A percentile compares a stretch with the other conserved stretches of the same genome.
Evolutionary conservation across 1,140 invertebrate genomes (phyloP).

Genomic region (Drosophila truncata): DNA sequence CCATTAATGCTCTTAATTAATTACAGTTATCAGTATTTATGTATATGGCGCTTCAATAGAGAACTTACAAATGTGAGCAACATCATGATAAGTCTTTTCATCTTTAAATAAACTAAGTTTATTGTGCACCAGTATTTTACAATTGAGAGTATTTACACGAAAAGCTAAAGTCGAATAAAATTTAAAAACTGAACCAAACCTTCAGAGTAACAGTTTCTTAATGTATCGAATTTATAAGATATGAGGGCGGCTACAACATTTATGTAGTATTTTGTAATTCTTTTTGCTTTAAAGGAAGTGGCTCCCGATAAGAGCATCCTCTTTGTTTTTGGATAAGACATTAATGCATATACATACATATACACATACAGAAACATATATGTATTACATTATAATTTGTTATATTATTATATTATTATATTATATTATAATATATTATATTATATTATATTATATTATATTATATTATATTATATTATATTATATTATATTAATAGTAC

Average conservation of each 20-base stretch:
- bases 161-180: conserved; percentile 37
- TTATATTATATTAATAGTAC: no score
- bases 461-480: no score
- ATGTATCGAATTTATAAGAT: background rate
- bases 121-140: conserved; percentile 8
- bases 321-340: background rate
- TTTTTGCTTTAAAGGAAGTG: conserved; percentile 4
- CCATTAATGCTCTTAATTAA: conserved; percentile 17
- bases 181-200: conserved; percentile 53
- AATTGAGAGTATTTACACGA: conserved; percentile 10
- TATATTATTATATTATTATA: no score
- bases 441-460: no score
- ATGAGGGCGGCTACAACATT: background rate
- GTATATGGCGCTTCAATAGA: background rate
- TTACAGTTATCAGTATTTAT: background rate
- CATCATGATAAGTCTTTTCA: conserved; percentile 15
- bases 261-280: conserved; percentile 2
- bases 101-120: conserved; percentile 2
- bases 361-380: background rate
- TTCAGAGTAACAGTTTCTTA: background rate
- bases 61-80: conserved; percentile 24
- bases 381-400: no score
- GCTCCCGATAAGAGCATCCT: conserved; percentile 9
- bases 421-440: no score
- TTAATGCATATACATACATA: background rate